Evolutionary conservation across 1,140 invertebrate species (phyloP).

Genomic region (Tenebrio molitor): DNA sequence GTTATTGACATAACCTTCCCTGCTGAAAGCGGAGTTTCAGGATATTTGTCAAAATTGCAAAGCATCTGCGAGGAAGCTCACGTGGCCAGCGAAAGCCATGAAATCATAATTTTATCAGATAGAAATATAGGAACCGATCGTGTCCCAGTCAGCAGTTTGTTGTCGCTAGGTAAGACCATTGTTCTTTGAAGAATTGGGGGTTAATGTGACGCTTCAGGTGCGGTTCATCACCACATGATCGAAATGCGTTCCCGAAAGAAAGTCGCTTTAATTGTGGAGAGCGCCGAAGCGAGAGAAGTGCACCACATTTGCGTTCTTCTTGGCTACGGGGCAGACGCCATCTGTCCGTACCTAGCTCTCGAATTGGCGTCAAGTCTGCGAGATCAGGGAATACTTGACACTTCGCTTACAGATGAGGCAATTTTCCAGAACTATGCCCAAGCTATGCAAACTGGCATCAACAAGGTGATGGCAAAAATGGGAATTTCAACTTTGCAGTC

Average conservation of each 20-base stretch:
- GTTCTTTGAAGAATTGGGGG: neutral
- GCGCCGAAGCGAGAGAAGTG: slow-evolving; percentile 95
- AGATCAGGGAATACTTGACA: slow-evolving; percentile 84
- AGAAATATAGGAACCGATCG: slow-evolving; percentile 76
- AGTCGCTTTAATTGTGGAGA: slow-evolving; percentile 93
- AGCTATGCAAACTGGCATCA: slow-evolving; percentile 67
- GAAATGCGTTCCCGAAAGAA: slow-evolving; percentile 97
- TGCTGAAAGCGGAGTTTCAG: slow-evolving; percentile 77
- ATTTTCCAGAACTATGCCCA: slow-evolving; percentile 82
- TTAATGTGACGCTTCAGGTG: slow-evolving; percentile 70
- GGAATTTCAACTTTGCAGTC: slow-evolving; percentile 98
- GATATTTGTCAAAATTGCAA: slow-evolving; percentile 84
- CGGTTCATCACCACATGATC: slow-evolving; percentile 96
- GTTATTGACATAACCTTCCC: slow-evolving; percentile 93
- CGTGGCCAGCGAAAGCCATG: slow-evolving; percentile 85
- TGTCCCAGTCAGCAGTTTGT: slow-evolving; percentile 85
- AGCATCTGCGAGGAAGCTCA: slow-evolving; percentile 87
- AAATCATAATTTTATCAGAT: slow-evolving; percentile 93
- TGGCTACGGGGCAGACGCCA: slow-evolving; percentile 97
- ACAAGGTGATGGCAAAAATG: slow-evolving; percentile 97
- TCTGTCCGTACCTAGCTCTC: slow-evolving; percentile 97
- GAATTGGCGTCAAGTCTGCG: slow-evolving; percentile 89
- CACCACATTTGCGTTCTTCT: slow-evolving; percentile 97
- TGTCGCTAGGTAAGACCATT: slow-evolving; percentile 79
- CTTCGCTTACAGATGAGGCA: slow-evolving; percentile 83